Base-by-base conservation (phyloP, 2,888 invertebrate species). In the Tenthredo distinguenda region DNA sequence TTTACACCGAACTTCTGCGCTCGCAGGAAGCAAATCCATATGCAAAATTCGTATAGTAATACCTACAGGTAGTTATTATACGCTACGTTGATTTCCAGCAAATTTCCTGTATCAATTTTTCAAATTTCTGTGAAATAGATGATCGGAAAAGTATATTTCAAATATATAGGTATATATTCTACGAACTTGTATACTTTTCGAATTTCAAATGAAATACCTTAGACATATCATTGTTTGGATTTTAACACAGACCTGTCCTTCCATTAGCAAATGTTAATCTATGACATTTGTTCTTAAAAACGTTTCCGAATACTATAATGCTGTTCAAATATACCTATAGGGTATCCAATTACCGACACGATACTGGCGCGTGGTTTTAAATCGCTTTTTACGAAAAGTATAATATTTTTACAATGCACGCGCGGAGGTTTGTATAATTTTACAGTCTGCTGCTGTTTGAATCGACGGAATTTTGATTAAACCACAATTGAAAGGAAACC, bases 1-100 rank as follows among this genome's bases (percentile, higher is more conserved):
- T 83, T 68, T 83, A 71, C 83, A 10, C 47, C 47, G 83, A n/a
- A 68, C 68, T 26, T 34, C 7, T 31, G 43, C 43, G 12, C 47
- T 43, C 58, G 62, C 81, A 62, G 62, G 55, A 50, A 31, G 15
- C 79, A 37, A 18, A 55, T 62, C 62, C 62, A 3, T 62, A 26
- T 26, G 21, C 58, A 58, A 58, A 58, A 58, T 62, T 55, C n/a
- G 7, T 9, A 55, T 74, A 47, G 47, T 10, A 15, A 47, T 47
- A 47, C 15, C 15, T 15, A 47, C 15, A 15, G 15, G 4, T 47
- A 47, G 2, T 47, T 55, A n/a, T 50, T 50, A 50, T 6, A 50
- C 5, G 6, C n/a, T 55, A n/a, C n/a, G 18, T 55, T 55, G 7
- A 55, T 55, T 55, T 4, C n/a, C 55, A 55, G 6, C n/a, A 55